phyloP scores from a whole-genome alignment of 2,113 vertebrate genomes.

The Craseonycteris thonglongyai region DNA sequence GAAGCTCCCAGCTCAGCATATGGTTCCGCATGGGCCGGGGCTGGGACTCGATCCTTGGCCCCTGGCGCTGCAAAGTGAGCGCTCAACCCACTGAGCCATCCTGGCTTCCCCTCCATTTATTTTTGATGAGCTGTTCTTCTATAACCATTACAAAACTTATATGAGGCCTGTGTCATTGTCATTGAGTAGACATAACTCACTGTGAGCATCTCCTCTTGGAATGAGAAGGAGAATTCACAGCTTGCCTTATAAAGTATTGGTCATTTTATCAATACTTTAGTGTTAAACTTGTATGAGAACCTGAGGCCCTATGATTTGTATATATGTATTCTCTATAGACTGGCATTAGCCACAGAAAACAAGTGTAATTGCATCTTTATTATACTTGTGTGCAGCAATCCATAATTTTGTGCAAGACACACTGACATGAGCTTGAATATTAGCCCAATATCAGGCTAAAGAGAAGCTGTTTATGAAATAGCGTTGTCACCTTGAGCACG shows the following conservation, averaged over 20 bases:
- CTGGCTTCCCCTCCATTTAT: too few relatives aligned
- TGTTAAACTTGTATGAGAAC: neutral
- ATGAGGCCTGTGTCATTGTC: neutral
- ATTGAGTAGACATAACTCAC: neutral
- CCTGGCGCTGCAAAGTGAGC: too few relatives aligned
- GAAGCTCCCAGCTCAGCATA: too few relatives aligned
- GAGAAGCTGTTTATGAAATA: neutral
- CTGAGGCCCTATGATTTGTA: neutral
- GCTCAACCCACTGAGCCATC: too few relatives aligned
- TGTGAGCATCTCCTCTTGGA: neutral
- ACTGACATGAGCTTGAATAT: constrained; percentile 18
- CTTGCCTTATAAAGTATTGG: neutral
- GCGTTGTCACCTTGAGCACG: neutral
- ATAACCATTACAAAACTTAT: neutral
- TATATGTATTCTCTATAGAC: constrained; percentile 14
- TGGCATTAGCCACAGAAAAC: neutral
- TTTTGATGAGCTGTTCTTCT: neutral
- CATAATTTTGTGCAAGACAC: neutral
- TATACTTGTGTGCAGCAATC: neutral
- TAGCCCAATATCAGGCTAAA: neutral
- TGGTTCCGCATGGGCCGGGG: too few relatives aligned
- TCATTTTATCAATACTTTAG: constrained; percentile 18
- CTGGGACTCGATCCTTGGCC: too few relatives aligned
- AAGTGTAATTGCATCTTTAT: neutral
- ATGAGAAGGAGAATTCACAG: neutral